phyloP scores from a whole-genome alignment of 2,888 invertebrate species.

The Electrophaes corylata region DNA sequence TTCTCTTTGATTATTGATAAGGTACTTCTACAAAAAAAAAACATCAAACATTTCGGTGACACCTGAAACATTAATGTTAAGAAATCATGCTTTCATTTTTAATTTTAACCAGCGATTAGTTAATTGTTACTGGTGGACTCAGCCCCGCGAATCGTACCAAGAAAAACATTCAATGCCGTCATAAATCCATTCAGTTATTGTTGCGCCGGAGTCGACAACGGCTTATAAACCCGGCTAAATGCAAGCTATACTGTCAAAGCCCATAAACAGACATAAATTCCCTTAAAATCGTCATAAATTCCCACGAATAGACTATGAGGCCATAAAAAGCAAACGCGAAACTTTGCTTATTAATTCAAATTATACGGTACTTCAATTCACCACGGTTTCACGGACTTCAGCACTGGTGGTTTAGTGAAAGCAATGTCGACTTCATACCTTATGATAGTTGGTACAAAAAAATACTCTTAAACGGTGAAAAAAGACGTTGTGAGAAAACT shows the following conservation, averaged over 20 bases:
- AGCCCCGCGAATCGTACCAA: conserved; percentile 53
- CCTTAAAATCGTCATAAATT: conserved; percentile 47
- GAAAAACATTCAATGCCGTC: conserved; percentile 67
- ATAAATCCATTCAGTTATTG: conserved; percentile 65
- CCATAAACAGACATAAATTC: conserved; percentile 40
- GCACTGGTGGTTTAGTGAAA: background rate
- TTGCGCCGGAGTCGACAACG: conserved; percentile 50
- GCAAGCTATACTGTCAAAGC: conserved; percentile 53
- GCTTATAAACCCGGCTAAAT: conserved; percentile 60
- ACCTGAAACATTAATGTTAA: no score
- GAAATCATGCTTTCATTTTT: background rate
- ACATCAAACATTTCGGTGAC: no score
- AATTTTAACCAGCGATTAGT: conserved; percentile 12
- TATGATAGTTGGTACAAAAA: no score
- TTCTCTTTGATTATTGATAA: no score
- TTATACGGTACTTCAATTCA: conserved; percentile 34
- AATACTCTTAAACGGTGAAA: no score
- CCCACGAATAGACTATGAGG: conserved; percentile 48
- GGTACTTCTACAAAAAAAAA: no score
- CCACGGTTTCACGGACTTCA: conserved; percentile 23
- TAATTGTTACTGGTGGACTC: conserved; percentile 32
- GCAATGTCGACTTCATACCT: background rate
- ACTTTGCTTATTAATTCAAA: conserved; percentile 53
- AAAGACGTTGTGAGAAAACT: no score
- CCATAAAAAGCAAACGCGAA: conserved; percentile 50